A percentile compares a stretch with the other conserved stretches of the same genome.
Conservation (phyloP, 2,888 invertebrate genomes). For the Pterostichus niger region DNA sequence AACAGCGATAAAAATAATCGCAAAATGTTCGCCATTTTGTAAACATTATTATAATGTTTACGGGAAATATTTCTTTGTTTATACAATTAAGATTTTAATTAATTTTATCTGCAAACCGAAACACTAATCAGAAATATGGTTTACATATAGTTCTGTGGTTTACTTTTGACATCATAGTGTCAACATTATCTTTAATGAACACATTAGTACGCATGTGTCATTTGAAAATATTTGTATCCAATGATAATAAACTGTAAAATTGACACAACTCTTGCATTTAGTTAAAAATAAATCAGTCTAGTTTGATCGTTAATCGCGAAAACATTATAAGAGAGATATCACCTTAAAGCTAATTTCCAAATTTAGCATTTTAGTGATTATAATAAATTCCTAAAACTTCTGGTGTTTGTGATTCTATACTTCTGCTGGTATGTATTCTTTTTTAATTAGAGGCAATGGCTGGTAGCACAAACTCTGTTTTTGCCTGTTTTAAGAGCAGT, state of each 20-base stretch:
- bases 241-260: not conserved
- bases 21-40: not conserved
- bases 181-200: not conserved
- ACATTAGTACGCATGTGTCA: not conserved
- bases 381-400: conserved; percentile 10
- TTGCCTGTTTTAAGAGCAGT: too few relatives aligned
- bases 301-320: not conserved
- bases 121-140: too few relatives aligned
- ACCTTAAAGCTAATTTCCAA: not conserved
- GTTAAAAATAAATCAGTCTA: not conserved
- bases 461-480: too few relatives aligned
- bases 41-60: not conserved
- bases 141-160: not conserved
- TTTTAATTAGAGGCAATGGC: conserved; percentile 35
- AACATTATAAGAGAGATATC: not conserved
- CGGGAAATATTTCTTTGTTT: too few relatives aligned
- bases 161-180: conserved; percentile 7
- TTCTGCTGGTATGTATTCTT: conserved; percentile 32
- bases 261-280: conserved; percentile 1
- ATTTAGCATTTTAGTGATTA: conserved; percentile 20
- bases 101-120: too few relatives aligned
- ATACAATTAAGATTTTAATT: too few relatives aligned
- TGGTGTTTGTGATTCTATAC: conserved; percentile 9
- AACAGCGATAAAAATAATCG: not conserved
- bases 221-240: not conserved